These are phyloP conservation scores for Drosophila jambulina DNA, from an alignment of 1,140 invertebrate genomes.

Conservation along the genomic window DNA sequence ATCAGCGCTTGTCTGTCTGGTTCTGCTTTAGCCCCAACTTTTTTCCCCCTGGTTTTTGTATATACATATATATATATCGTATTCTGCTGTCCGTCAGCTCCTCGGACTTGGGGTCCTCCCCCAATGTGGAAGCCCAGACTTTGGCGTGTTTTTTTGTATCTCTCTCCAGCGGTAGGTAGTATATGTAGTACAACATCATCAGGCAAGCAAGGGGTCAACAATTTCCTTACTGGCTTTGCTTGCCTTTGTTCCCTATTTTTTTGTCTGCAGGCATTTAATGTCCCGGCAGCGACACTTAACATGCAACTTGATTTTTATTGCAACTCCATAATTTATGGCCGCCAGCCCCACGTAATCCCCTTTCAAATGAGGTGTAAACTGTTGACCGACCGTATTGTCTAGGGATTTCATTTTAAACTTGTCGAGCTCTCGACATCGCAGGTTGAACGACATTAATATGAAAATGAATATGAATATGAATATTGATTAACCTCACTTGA, in stretches of 20 bases:
- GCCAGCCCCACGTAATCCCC: conserved; percentile 17
- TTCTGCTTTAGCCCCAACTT: conserved; percentile 6
- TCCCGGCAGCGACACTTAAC: conserved; percentile 75
- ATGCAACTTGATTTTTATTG: conserved; percentile 79
- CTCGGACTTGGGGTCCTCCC: conserved; percentile 14
- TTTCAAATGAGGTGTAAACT: conserved; percentile 66
- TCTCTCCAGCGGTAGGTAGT: conserved; percentile 20
- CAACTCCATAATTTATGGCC: conserved; percentile 66
- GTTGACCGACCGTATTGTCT: conserved; percentile 36
- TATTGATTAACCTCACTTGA: conserved; percentile 8
- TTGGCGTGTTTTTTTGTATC: conserved; percentile 68
- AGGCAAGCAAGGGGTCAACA: conserved; percentile 54
- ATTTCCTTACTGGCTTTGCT: conserved; percentile 38
- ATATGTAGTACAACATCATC: conserved; percentile 53
- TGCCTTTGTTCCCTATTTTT: conserved; percentile 12
- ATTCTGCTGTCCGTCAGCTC: conserved; percentile 61
- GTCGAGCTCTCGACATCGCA: not conserved
- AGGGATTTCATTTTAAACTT: conserved; percentile 40
- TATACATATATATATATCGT: conserved; percentile 16
- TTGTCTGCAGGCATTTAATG: conserved; percentile 71
- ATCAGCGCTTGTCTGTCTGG: conserved; percentile 77
- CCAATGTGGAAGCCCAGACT: conserved; percentile 14
- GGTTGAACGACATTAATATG: conserved; percentile 5
- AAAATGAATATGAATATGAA: not conserved
- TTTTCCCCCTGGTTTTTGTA: conserved; percentile 9